Evolutionary conservation across 2,888 invertebrate genomes (phyloP), one percentile per base, ranked within the genome.

Genomic region (Microctonus aethiopoides): DNA sequence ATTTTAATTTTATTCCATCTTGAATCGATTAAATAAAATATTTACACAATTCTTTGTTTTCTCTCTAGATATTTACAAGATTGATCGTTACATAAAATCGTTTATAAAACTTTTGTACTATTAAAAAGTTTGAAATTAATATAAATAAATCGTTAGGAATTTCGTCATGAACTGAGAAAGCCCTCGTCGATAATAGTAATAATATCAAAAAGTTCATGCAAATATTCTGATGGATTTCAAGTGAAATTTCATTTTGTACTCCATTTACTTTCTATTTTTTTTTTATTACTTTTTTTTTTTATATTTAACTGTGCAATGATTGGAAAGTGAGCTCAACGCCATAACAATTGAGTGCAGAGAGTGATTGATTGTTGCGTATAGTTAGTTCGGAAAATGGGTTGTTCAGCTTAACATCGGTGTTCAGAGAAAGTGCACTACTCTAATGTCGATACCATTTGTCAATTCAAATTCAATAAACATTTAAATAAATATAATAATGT

Each of bases 271-370:
- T 52, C 32, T 20, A 11, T 56, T 34, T 56, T 29, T 39, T 60
- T 54, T 29, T 29, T 61, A 20, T n/a, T n/a, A 29, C 52, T 54
- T 56, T 41, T 63, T 34, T 68, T 16, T 7, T 59, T 59, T 3
- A 54, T 29, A 29, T 61, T 39, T 16, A 16, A 26, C 56, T 7
- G 16, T 46, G 16, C 1, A 29, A 13, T 56, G 56, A 56, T 56
- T 56, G 56, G 29, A 56, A 56, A 16, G 13, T 11, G 26, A 56
- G 54, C 13, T 56, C 16, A 26, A 16, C n/a, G 7, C 26, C 6
- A 56, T 46, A 63, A 41, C 46, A 51, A 39, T 51, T 41, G 11
- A 29, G 1, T 51, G 63, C 20, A 46, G 32, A 46, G 51, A 26
- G 41, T 63, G 22, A 63, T 29, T 41, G 51, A 51, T 41, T 26